A percentile compares a stretch with the other conserved stretches of the same genome.
These are phyloP conservation scores for Phaonia tiefii DNA, from an alignment of 2,888 invertebrate species.

Conservation along the genomic window DNA sequence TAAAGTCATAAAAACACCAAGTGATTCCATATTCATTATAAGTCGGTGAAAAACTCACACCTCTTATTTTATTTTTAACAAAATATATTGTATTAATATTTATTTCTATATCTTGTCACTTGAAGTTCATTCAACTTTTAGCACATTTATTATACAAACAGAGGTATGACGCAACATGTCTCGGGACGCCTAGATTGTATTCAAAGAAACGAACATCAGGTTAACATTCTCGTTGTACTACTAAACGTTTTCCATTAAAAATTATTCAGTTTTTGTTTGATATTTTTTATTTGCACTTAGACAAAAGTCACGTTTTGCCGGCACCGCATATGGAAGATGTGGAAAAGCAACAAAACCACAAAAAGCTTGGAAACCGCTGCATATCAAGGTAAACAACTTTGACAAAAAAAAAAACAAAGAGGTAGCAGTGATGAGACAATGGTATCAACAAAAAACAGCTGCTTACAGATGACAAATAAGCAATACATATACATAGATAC, in stretches of 20 bases:
- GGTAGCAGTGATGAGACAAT: too few species aligned
- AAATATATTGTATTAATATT: too few species aligned
- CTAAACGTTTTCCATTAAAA: conserved; percentile 31
- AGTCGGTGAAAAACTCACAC: too few species aligned
- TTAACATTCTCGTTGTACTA: too few species aligned
- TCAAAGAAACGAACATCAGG: too few species aligned
- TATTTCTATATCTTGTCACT: neutral
- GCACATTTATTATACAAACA: conserved; percentile 65
- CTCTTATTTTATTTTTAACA: too few species aligned
- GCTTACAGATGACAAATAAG: conserved; percentile 29
- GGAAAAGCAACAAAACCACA: neutral
- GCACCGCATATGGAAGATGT: neutral
- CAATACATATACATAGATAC: too few species aligned
- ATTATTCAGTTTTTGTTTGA: conserved; percentile 11
- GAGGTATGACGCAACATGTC: too few species aligned
- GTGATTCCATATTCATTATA: too few species aligned
- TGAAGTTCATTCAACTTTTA: conserved; percentile 68
- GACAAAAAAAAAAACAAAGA: neutral
- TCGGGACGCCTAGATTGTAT: too few species aligned
- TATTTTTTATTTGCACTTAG: neutral
- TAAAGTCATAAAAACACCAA: too few species aligned
- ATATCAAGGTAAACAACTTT: conserved; percentile 42
- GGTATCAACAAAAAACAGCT: conserved; percentile 14
- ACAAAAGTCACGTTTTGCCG: conserved; percentile 59
- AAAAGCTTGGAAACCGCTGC: neutral